phyloP scores from a whole-genome alignment of 2,797 vertebrate genomes.

The Erpetoichthys calabaricus region DNA sequence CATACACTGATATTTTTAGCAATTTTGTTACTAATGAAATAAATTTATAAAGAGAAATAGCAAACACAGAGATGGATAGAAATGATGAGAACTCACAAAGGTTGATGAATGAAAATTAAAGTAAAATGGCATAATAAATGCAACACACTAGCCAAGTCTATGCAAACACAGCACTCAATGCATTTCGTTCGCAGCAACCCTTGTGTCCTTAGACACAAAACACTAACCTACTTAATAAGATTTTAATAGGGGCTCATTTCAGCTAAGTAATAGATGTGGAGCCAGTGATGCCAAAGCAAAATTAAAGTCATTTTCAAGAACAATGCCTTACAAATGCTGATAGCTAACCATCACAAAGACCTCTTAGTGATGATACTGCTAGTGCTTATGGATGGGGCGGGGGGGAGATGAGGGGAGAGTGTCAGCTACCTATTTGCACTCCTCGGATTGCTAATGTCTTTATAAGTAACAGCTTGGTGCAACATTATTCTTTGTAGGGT shows the following conservation, averaged over 20 bases:
- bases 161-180: neutral
- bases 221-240: neutral
- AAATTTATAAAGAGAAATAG: slow-evolving; percentile 7
- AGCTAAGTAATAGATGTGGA: slow-evolving; percentile 4
- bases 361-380: too few relatives aligned
- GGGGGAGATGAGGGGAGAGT: too few relatives aligned
- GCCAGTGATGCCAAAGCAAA: neutral
- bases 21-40: slow-evolving; percentile 13
- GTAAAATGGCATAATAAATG: neutral
- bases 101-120: slow-evolving; percentile 3
- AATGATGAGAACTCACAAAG: too few relatives aligned
- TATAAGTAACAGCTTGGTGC: slow-evolving; percentile 35
- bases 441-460: slow-evolving; percentile 19
- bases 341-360: too few relatives aligned
- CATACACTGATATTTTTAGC: neutral
- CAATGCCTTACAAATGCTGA: neutral
- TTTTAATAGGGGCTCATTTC: neutral
- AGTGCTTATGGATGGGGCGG: too few relatives aligned
- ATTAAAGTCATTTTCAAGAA: slow-evolving; percentile 1
- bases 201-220: slow-evolving; percentile 2
- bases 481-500: slow-evolving; percentile 21
- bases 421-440: neutral
- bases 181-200: neutral
- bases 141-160: neutral
- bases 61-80: too few relatives aligned